Evolutionary conservation across 2,797 vertebrate species (phyloP), one percentile per base, ranked within the genome.

Genomic region (Anniella stebbinsi): DNA sequence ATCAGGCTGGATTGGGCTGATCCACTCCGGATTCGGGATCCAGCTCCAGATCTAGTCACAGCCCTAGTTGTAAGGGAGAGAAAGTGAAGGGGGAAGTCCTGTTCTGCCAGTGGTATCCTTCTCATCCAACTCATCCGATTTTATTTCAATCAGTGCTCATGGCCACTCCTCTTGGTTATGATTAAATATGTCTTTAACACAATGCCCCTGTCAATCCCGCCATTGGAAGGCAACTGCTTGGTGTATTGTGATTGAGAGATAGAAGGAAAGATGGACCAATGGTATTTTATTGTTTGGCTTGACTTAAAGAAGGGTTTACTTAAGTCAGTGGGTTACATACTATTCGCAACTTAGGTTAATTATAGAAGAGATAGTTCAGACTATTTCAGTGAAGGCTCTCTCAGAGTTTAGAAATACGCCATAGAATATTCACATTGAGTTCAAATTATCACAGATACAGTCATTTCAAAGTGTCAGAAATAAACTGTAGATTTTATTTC

Each of bases 321-420:
- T 84, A 87, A 76, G 81, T 87, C 28, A 88, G 4, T 77, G n/a
- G 2, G 0, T 45, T 86, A 30, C 60, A 83, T 41, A 6, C 0
- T 89, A n/a, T 81, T 89, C 86, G 2, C 8, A 89, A 2, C 38
- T 81, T 63, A 13, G 4, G 73, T 90, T 92, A 81, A 80, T 75
- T 87, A 23, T 72, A 73, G 12, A 77, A 91, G 8, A 21, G 80
- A 33, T 21, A 87, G 36, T 18, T 89, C n/a, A n/a, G 45, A 28
- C 80, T 2, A 15, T 13, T 88, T 18, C 25, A 89, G 11, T 45
- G 17, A 80, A 85, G 41, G 4, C 4, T 51, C 33, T 69, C 15
- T 80, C 75, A 33, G 13, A 17, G 4, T 69, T 91, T 80, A 91
- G 41, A 9, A 63, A 0, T 88, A n/a, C 85, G 38, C 0, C 1